These are phyloP conservation scores for Atlantisia rogersi DNA, from an alignment of 2,113 vertebrate genomes.

Conservation along the genomic window DNA sequence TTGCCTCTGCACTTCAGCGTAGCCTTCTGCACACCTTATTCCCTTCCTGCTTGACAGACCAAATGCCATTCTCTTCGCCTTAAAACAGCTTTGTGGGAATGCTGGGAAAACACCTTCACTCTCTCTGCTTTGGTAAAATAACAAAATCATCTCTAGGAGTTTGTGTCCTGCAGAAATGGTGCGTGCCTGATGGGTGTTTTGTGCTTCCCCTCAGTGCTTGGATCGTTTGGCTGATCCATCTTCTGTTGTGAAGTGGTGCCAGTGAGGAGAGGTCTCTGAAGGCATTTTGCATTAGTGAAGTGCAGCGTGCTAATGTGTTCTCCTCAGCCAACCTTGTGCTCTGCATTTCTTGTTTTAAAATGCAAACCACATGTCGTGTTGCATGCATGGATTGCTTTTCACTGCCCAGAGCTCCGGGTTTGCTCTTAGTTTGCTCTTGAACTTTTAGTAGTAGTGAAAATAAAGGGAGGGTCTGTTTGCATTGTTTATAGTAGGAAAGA, in stretches of 20 bases:
- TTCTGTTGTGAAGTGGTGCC: not conserved
- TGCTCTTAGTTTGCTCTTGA: not conserved
- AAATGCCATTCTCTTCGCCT: not conserved
- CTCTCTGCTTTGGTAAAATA: not conserved
- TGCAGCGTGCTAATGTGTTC: not conserved
- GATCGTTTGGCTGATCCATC: not conserved
- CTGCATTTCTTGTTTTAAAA: not conserved
- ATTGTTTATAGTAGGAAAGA: conserved; percentile 36
- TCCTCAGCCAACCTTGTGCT: not conserved
- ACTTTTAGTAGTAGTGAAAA: not conserved
- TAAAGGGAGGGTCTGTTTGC: conserved; percentile 35
- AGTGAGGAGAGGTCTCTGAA: not conserved
- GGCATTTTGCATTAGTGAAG: not conserved
- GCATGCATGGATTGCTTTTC: not conserved
- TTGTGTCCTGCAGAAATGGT: not conserved
- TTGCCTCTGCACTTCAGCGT: not conserved
- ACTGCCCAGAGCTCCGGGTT: not conserved
- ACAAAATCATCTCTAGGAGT: not conserved
- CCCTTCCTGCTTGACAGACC: not conserved
- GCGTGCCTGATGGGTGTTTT: not conserved
- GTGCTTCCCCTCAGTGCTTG: not conserved
- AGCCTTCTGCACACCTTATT: not conserved
- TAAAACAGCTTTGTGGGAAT: not conserved
- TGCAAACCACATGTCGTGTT: not conserved
- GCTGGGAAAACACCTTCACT: not conserved